Evolutionary conservation across 2,113 vertebrate genomes (phyloP), one percentile per base, ranked within the genome.

Genomic region (Seriola dumerili): DNA sequence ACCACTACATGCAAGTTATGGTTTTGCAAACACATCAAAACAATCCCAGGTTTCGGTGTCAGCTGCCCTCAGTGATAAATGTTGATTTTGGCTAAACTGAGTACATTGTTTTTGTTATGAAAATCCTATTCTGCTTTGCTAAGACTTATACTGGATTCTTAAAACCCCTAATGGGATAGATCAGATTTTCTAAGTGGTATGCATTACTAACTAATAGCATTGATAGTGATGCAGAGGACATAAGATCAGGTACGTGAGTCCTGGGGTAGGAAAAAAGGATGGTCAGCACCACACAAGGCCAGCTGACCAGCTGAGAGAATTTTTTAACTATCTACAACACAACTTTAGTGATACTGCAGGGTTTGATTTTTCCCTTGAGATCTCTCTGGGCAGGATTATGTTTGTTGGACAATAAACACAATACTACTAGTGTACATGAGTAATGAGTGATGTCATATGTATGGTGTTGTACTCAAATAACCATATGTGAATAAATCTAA

Each of bases 11-110:
- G 12, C 7, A 23, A 42, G 16, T 57, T 61, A 5, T 13, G 29
- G 25, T 74, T 64, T 61, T 68, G 14, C 13, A 21, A 71, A 67
- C 5, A 64, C 19, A 19, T 74, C 21, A 23, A 69, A 67, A 78
- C 38, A 70, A 72, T 38, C 38, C 68, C 40, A 44, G 7, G 44
- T 83, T 82, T 80, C n/a, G 71, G 19, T 61, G 8, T 59, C 32
- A 75, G 40, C 57, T 82, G 72, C 42, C 36, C 36, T 67, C 55
- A 50, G 52, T 57, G 29, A 78, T 64, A 50, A 64, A 74, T 85
- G 66, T 77, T 76, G 73, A 61, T 57, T 83, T 78, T 80, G 81
- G 72, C 64, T 58, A 57, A 77, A 76, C 25, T 57, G 1, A 21
- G 32, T 46, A 38, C n/a, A 17, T 10, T 58, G 42, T 34, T 78